phyloP scores from a whole-genome alignment of 2,888 invertebrate species.

The Ennomos fuscantarius region DNA sequence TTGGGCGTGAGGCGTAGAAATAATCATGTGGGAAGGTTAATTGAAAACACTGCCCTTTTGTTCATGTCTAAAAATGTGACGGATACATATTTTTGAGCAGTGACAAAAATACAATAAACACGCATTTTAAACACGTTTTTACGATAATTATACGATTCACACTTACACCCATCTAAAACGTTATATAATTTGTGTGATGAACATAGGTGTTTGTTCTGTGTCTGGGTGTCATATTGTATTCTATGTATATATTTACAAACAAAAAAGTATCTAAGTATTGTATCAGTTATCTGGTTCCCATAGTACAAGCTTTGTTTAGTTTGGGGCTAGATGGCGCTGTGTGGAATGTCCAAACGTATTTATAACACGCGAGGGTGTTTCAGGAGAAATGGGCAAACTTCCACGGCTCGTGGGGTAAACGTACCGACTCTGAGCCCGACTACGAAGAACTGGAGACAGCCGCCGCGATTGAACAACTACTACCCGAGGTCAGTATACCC shows the following conservation, averaged over 20 bases:
- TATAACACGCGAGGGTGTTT: not conserved
- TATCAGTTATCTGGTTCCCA: too few relatives aligned
- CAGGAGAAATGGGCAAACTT: slow-evolving; percentile 88
- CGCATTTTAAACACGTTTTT: too few relatives aligned
- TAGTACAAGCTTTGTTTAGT: too few relatives aligned
- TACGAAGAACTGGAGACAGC: slow-evolving; percentile 68
- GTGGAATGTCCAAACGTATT: too few relatives aligned
- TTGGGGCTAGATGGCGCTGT: too few relatives aligned
- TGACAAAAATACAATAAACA: slow-evolving; percentile 1
- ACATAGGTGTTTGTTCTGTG: too few relatives aligned
- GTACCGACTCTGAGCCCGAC: slow-evolving; percentile 70
- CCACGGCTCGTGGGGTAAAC: slow-evolving; percentile 90
- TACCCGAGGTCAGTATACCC: slow-evolving; percentile 54
- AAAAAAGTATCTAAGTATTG: too few relatives aligned
- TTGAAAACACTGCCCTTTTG: slow-evolving; percentile 34
- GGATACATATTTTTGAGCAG: slow-evolving; percentile 6
- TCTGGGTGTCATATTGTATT: too few relatives aligned
- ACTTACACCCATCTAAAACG: too few relatives aligned
- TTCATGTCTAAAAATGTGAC: slow-evolving; percentile 15
- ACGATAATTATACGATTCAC: too few relatives aligned
- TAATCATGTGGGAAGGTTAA: slow-evolving; percentile 32
- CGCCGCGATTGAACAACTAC: slow-evolving; percentile 62
- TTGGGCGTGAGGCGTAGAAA: slow-evolving; percentile 19
- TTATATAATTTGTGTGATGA: too few relatives aligned
- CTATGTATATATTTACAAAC: too few relatives aligned